phyloP scores from a whole-genome alignment of 2,888 invertebrate species.

The Drosophila prolongata region DNA sequence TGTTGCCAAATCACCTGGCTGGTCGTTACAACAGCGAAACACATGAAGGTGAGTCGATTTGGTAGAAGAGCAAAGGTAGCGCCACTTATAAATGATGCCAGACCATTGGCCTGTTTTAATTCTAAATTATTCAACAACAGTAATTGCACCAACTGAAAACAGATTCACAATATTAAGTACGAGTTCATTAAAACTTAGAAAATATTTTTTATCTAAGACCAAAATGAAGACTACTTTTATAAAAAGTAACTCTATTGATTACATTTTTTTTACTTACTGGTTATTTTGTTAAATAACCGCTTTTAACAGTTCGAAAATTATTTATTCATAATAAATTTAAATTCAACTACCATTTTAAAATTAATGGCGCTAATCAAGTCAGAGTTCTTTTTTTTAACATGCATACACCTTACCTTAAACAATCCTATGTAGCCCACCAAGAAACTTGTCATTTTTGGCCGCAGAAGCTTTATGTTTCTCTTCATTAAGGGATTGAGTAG shows the following conservation, averaged over 20 bases:
- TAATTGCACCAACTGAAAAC: constrained; percentile 47
- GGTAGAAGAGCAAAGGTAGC: constrained; percentile 38
- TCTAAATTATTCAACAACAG: constrained; percentile 25
- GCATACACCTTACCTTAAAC: constrained; percentile 40
- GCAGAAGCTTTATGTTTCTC: constrained; percentile 11
- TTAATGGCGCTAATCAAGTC: too few relatives aligned
- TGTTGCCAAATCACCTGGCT: constrained; percentile 57
- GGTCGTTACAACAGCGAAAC: constrained; percentile 53
- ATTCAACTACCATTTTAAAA: too few relatives aligned
- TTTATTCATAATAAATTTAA: too few relatives aligned
- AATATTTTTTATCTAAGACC: too few relatives aligned
- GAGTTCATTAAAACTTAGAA: too few relatives aligned
- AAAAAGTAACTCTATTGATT: too few relatives aligned
- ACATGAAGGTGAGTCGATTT: constrained; percentile 47
- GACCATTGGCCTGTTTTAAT: constrained; percentile 3
- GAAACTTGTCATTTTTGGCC: constrained; percentile 52
- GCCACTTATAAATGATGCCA: constrained; percentile 63
- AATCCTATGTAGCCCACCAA: constrained; percentile 54
- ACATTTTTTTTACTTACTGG: too few relatives aligned
- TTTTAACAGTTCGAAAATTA: too few relatives aligned
- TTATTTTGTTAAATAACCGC: too few relatives aligned
- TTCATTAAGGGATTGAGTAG: constrained; percentile 30
- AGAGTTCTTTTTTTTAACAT: too few relatives aligned
- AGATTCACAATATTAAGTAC: not conserved
- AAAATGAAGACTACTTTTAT: too few relatives aligned